These are phyloP conservation scores for Cyclophora albipunctata DNA, from an alignment of 2,888 invertebrate species.

Conservation along the genomic window DNA sequence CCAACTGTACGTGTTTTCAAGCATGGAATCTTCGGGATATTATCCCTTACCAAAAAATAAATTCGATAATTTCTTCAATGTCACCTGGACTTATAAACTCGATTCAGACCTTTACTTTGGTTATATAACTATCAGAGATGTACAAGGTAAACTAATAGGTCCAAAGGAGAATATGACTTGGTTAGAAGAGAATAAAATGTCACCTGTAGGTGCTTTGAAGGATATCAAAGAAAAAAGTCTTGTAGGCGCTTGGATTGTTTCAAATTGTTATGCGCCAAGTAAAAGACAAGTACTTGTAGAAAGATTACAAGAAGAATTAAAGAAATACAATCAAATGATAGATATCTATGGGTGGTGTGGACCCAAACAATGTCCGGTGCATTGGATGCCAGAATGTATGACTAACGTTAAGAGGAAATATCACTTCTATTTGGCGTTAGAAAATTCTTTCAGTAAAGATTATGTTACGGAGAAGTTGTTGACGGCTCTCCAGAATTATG, in stretches of 20 bases:
- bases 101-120: constrained; percentile 37
- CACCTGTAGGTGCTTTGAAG: constrained; percentile 3
- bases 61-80: constrained; percentile 40
- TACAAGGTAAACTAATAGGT: constrained; percentile 26
- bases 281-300: constrained; percentile 26
- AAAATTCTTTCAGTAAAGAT: constrained; percentile 45
- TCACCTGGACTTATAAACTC: constrained; percentile 45
- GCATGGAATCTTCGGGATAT: constrained; percentile 34
- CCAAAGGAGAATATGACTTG: constrained; percentile 36
- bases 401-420: constrained; percentile 19
- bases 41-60: constrained; percentile 29
- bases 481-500: constrained; percentile 34
- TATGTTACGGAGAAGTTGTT: constrained; percentile 55
- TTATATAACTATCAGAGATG: constrained; percentile 33
- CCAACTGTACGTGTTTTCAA: constrained; percentile 35
- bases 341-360: constrained; percentile 47
- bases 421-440: constrained; percentile 51
- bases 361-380: constrained; percentile 23
- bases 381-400: constrained; percentile 27
- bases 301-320: constrained; percentile 25
- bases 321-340: constrained; percentile 23
- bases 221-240: constrained; percentile 30
- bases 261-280: constrained; percentile 34
- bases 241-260: constrained; percentile 49
- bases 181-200: constrained; percentile 17